Evolutionary conservation across 2,113 vertebrate species (phyloP).

Genomic region (Empidonax traillii): DNA sequence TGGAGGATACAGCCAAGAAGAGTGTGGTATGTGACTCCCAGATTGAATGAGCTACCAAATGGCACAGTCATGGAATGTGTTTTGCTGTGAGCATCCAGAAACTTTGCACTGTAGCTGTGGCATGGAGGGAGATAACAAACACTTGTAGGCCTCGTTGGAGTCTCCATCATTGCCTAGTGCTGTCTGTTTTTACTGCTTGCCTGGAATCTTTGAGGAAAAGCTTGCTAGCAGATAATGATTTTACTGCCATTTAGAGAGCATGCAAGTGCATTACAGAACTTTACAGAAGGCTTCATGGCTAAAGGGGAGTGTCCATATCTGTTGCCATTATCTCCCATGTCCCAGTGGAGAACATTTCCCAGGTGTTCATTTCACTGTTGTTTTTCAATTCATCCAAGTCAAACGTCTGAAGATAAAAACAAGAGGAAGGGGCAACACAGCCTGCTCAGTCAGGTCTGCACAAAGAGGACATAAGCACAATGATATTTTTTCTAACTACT

Average conservation of each 20-base stretch:
- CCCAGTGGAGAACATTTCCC: background rate
- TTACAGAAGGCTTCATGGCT: background rate
- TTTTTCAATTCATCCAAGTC: background rate
- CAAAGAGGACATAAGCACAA: slow-evolving; percentile 7
- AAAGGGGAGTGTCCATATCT: background rate
- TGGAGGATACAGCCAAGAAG: slow-evolving; percentile 95
- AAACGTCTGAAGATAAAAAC: slow-evolving; percentile 1
- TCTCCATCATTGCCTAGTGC: background rate
- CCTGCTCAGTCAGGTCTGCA: background rate
- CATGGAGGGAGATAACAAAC: background rate
- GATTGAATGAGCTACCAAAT: background rate
- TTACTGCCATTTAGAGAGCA: background rate
- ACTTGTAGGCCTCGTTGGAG: background rate
- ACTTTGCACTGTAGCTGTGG: background rate
- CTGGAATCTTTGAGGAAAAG: background rate
- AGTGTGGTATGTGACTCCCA: slow-evolving; percentile 85
- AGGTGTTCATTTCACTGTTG: background rate
- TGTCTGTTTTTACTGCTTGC: background rate
- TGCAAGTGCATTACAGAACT: background rate
- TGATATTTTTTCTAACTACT: background rate
- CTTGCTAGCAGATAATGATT: background rate
- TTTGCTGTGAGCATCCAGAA: background rate
- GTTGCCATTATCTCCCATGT: background rate
- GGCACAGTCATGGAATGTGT: background rate
- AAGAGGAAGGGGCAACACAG: background rate